These are phyloP conservation scores for Taeniopygia guttata DNA, from an alignment of 2,797 vertebrate species.

Conservation along the genomic window DNA sequence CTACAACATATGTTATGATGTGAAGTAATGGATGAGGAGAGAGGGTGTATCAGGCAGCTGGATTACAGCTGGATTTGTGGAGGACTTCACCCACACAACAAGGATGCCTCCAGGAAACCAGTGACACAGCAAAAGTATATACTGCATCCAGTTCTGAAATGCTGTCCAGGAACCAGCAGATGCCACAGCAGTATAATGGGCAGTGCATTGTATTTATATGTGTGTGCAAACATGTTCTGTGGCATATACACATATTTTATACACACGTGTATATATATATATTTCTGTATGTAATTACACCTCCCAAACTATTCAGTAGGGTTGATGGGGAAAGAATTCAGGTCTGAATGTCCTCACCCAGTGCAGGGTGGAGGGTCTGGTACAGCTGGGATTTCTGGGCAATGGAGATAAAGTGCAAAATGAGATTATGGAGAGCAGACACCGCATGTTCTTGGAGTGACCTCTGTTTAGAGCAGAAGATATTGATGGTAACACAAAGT, in stretches of 20 bases:
- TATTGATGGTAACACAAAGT: background rate
- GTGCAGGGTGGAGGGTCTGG: rapidly evolving
- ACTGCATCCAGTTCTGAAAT: background rate
- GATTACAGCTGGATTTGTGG: background rate
- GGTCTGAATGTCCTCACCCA: background rate
- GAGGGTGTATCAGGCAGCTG: background rate
- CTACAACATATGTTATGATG: background rate
- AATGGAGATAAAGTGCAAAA: background rate
- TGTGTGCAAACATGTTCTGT: background rate
- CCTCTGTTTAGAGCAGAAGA: background rate
- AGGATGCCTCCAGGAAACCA: background rate
- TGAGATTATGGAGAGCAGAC: background rate
- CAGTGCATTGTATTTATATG: background rate
- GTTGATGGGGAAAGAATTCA: background rate
- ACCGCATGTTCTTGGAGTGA: background rate
- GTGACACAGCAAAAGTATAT: background rate
- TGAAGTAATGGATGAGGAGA: background rate
- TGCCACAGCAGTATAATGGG: background rate
- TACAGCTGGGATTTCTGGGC: background rate
- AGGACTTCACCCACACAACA: background rate
- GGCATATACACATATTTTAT: background rate
- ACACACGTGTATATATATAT: background rate
- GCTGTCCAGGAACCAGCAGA: background rate
- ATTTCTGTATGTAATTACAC: background rate
- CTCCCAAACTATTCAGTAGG: background rate